Conservation (phyloP, 2,113 vertebrate genomes). For the Phaethon lepturus region DNA sequence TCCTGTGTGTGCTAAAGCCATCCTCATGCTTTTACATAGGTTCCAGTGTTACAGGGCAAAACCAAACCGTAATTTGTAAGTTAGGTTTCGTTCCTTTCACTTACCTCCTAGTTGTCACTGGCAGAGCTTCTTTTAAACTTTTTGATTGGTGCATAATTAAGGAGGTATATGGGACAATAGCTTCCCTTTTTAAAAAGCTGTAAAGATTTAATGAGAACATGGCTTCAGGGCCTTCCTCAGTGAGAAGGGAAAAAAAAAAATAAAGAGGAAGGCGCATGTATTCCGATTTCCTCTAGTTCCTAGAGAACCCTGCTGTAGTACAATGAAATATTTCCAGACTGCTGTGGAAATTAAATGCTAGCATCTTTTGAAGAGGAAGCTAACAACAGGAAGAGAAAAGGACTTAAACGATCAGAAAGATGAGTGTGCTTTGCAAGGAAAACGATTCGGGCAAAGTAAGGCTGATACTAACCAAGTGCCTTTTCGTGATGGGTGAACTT, state of each 20-base stretch:
- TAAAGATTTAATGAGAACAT: slow-evolving; percentile 73
- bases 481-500: neutral
- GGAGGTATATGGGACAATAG: slow-evolving; percentile 67
- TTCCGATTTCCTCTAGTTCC: neutral
- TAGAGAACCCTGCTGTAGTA: slow-evolving; percentile 39
- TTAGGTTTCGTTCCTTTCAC: neutral
- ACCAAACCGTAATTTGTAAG: neutral
- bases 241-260: neutral
- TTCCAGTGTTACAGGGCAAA: neutral
- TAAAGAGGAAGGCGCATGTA: neutral
- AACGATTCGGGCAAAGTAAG: neutral
- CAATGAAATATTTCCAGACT: slow-evolving; percentile 40
- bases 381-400: slow-evolving; percentile 6
- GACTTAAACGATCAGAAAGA: slow-evolving; percentile 34
- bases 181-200: slow-evolving; percentile 53
- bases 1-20: neutral
- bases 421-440: slow-evolving; percentile 49
- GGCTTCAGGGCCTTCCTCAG: slow-evolving; percentile 61
- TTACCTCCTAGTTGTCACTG: neutral
- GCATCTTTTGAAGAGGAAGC: slow-evolving; percentile 50
- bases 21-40: neutral
- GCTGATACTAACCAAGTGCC: neutral
- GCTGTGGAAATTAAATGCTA: slow-evolving; percentile 41
- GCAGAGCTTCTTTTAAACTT: neutral
- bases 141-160: slow-evolving; percentile 71